phyloP scores from a whole-genome alignment of 2,797 vertebrate genomes.

The Limnodromus scolopaceus region DNA sequence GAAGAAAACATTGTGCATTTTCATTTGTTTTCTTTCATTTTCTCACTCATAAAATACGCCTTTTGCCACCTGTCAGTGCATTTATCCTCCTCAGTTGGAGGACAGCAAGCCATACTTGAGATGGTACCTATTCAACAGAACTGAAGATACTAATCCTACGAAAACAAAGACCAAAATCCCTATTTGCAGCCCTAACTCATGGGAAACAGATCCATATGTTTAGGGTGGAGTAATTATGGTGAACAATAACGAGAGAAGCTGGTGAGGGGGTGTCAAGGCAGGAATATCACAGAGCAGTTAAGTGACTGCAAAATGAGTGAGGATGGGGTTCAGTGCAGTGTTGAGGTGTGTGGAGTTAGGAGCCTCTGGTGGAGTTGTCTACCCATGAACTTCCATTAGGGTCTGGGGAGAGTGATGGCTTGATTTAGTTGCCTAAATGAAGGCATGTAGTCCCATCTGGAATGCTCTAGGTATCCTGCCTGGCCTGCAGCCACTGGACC shows the following conservation, averaged over 20 bases:
- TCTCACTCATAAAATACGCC: not conserved
- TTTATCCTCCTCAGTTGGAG: not conserved
- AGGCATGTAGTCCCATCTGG: not conserved
- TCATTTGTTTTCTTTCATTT: not conserved
- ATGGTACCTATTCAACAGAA: not conserved
- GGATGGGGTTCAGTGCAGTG: not conserved
- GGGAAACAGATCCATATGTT: not conserved
- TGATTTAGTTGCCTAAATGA: not conserved
- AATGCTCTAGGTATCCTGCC: not conserved
- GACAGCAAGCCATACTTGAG: not conserved
- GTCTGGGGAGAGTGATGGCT: not conserved
- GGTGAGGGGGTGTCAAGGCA: not conserved
- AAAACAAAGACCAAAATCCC: not conserved
- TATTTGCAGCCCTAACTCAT: not conserved
- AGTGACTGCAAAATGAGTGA: not conserved
- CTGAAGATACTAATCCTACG: not conserved
- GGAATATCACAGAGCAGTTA: not conserved
- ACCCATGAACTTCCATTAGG: not conserved
- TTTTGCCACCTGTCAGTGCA: not conserved
- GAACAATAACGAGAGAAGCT: not conserved
- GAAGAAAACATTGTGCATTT: not conserved
- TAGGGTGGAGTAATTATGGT: not conserved
- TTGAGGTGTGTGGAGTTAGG: not conserved
- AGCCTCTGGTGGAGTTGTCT: not conserved
- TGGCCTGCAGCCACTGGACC: no score